phyloP scores from a whole-genome alignment of 2,888 invertebrate species.

The Apoderus coryli region DNA sequence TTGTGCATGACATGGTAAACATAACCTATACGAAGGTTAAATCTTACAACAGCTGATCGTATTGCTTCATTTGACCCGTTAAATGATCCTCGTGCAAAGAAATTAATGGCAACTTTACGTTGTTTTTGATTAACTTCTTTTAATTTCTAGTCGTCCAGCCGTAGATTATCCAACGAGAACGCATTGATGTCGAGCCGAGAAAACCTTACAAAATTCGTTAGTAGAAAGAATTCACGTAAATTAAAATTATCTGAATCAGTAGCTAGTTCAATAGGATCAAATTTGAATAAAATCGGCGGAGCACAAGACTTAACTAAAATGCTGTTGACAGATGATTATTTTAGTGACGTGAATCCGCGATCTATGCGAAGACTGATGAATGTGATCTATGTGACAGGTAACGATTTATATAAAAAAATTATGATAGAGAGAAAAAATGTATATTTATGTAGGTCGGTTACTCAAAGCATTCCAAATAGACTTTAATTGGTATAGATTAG shows the following conservation, averaged over 20 bases:
- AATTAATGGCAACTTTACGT: too few relatives aligned
- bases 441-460: conserved; percentile 56
- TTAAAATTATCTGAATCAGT: conserved; percentile 75
- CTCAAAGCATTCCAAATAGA: conserved; percentile 97
- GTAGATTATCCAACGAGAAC: conserved; percentile 65
- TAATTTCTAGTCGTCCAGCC: conserved; percentile 46
- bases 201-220: conserved; percentile 40
- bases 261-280: conserved; percentile 82
- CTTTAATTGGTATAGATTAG: conserved; percentile 92
- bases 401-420: conserved; percentile 10
- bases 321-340: conserved; percentile 93
- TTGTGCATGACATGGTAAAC: too few relatives aligned
- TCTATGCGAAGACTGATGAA: conserved; percentile 95
- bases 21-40: too few relatives aligned
- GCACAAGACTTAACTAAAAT: conserved; percentile 62
- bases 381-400: conserved; percentile 89
- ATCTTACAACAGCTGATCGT: too few relatives aligned
- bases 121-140: too few relatives aligned
- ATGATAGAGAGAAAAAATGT: conserved; percentile 7
- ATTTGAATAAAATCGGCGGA: conserved; percentile 56
- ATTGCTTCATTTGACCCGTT: too few relatives aligned
- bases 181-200: conserved; percentile 75
- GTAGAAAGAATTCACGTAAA: conserved; percentile 50
- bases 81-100: too few relatives aligned
- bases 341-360: conserved; percentile 95